Evolutionary conservation across 64 coral and sea anemone genomes (phyloP).

Genomic region (Pocillopora verrucosa): DNA sequence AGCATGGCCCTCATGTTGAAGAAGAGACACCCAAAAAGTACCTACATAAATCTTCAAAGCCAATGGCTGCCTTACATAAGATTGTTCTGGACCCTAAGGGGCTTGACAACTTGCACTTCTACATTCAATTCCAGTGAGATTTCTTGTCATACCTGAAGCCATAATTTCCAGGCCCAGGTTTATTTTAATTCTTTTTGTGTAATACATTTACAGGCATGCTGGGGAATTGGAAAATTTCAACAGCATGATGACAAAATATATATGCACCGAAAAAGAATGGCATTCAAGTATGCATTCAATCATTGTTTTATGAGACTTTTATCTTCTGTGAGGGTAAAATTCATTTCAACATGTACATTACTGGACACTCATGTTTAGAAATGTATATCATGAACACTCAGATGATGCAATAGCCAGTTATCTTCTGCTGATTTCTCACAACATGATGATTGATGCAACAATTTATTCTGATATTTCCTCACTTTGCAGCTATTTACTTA

Average conservation of each 20-base stretch:
- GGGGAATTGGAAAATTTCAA: constrained; percentile 64
- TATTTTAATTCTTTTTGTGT: constrained; percentile 11
- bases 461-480: too few relatives aligned
- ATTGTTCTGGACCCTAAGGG: constrained; percentile 46
- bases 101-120: constrained; percentile 42
- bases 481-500: too few relatives aligned
- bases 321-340: not conserved
- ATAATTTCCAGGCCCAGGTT: not conserved
- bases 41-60: constrained; percentile 38
- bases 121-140: constrained; percentile 20
- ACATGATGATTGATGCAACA: too few relatives aligned
- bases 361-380: too few relatives aligned
- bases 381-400: too few relatives aligned
- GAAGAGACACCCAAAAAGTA: not conserved
- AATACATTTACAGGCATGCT: constrained; percentile 47
- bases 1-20: constrained; percentile 27
- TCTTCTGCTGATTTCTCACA: too few relatives aligned
- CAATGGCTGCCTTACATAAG: constrained; percentile 36
- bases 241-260: constrained; percentile 70
- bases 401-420: too few relatives aligned
- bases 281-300: constrained; percentile 66
- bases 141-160: not conserved
- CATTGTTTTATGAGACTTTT: constrained; percentile 2
- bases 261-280: constrained; percentile 52
- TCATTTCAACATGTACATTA: not conserved